A percentile compares a stretch with the other conserved stretches of the same genome.
These are phyloP conservation scores for Agrochola lychnidis DNA, from an alignment of 2,888 invertebrate species.

Conservation along the genomic window DNA sequence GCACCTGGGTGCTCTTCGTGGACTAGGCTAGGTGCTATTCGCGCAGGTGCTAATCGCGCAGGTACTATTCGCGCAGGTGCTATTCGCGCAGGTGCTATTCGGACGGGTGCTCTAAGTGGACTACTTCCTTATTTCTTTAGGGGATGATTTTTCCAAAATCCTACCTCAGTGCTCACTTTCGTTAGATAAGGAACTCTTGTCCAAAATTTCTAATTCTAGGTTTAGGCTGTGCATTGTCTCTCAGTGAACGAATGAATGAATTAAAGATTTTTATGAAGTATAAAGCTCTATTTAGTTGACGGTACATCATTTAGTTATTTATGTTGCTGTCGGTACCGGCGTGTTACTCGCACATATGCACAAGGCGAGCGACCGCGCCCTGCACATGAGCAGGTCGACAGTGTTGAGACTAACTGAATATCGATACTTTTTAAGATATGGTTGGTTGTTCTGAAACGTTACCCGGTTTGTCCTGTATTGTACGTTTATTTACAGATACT, in stretches of 20 bases:
- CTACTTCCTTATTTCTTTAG: too few species aligned
- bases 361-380: conserved; percentile 82
- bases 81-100: too few species aligned
- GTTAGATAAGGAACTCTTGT: background rate
- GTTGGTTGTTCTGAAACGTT: background rate
- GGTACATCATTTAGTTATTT: conserved; percentile 39
- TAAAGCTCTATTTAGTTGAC: background rate
- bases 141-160: too few species aligned
- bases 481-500: background rate
- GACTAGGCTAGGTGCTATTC: too few species aligned
- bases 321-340: conserved; percentile 65
- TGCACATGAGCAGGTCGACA: conserved; percentile 66
- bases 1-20: too few species aligned
- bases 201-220: background rate
- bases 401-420: conserved; percentile 51
- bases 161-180: background rate
- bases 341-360: conserved; percentile 69
- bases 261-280: background rate
- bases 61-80: too few species aligned
- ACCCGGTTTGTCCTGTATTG: background rate
- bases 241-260: background rate
- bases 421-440: background rate
- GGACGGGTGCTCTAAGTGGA: too few species aligned
- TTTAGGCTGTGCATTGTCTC: background rate
- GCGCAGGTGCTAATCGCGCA: too few species aligned